These are phyloP conservation scores for Mugil cephalus DNA, from an alignment of 2,113 vertebrate genomes.

Conservation along the genomic window DNA sequence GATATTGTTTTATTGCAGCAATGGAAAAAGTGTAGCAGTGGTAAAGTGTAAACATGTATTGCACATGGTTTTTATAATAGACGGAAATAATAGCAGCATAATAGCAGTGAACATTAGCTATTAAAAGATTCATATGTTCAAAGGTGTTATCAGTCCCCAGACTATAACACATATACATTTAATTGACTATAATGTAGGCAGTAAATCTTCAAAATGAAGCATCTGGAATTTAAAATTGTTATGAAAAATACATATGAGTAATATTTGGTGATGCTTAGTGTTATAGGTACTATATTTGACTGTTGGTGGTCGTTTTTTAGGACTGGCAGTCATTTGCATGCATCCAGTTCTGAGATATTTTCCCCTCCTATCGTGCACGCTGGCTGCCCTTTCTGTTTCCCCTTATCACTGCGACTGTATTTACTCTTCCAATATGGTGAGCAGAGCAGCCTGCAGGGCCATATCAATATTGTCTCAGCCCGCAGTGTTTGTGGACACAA, in stretches of 20 bases:
- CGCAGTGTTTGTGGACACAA: slow-evolving; percentile 72
- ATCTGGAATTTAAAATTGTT: too few relatives aligned
- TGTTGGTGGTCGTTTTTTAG: background rate
- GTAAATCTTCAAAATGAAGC: too few relatives aligned
- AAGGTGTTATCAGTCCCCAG: too few relatives aligned
- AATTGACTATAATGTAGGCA: too few relatives aligned
- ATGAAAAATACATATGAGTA: too few relatives aligned
- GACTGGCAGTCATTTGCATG: background rate
- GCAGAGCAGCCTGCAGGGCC: slow-evolving; percentile 63
- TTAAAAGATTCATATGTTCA: background rate
- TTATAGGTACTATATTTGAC: background rate
- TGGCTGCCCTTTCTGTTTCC: slow-evolving; percentile 45
- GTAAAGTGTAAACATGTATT: too few relatives aligned
- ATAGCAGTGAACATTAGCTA: background rate
- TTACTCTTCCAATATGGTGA: slow-evolving; percentile 73
- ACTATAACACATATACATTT: too few relatives aligned
- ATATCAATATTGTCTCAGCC: slow-evolving; percentile 81
- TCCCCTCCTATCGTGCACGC: slow-evolving; percentile 12
- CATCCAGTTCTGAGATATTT: slow-evolving; percentile 12
- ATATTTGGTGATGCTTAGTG: too few relatives aligned
- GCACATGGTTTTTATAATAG: too few relatives aligned
- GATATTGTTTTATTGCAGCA: too few relatives aligned
- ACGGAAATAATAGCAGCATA: too few relatives aligned
- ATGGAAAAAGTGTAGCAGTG: too few relatives aligned
- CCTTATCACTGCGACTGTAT: slow-evolving; percentile 70